Base-by-base conservation (phyloP, 2,888 invertebrate genomes). In the Phania funesta region DNA sequence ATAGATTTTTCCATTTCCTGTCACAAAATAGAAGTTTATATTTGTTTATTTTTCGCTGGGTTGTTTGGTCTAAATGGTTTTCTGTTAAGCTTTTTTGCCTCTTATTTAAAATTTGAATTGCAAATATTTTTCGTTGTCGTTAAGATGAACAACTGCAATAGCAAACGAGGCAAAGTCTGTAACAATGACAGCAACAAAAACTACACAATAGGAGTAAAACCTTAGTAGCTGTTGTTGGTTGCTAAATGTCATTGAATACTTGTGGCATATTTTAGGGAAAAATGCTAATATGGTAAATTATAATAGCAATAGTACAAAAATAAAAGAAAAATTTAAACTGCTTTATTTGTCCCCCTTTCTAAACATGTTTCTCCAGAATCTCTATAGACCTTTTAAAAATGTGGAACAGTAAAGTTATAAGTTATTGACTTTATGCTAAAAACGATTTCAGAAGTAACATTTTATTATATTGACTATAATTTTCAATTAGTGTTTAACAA, bases 21-120 rank as follows among this genome's bases (percentile, higher is more conserved):
- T 58, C 74, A 70, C 64, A 58, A 56, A 70, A 64, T 64, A 44
- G 56, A 44, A 20, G 13, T 58, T 58, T 64, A n/a, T 68, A 29
- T 74, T 48, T 48, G 50, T 64, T 54, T 64, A 48, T 41, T 67
- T 67, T 58, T 29, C 20, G 18, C 26, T 52, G 74, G 41, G 38
- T 64, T 77, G 29, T 50, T 29, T 50, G 20, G 32, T 32, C 56
- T 46, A 44, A 74, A 65, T 48, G n/a, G 3, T 46, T 52, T 35
- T 38, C 38, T 76, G 13, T 64, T 62, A 38, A 50, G 22, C 20
- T 11, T 22, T 54, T 22, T 26, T 70, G 13, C 35, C 8, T 64
- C 18, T 67, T 60, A 64, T 77, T 73, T 46, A 64, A 81, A 82
- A 82, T 82, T 82, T 78, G 78, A 82, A 82, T 82, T 82, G 82